Evolutionary conservation across 92 coral and sea anemone species (phyloP).

Genomic region (Actinostola sp.): DNA sequence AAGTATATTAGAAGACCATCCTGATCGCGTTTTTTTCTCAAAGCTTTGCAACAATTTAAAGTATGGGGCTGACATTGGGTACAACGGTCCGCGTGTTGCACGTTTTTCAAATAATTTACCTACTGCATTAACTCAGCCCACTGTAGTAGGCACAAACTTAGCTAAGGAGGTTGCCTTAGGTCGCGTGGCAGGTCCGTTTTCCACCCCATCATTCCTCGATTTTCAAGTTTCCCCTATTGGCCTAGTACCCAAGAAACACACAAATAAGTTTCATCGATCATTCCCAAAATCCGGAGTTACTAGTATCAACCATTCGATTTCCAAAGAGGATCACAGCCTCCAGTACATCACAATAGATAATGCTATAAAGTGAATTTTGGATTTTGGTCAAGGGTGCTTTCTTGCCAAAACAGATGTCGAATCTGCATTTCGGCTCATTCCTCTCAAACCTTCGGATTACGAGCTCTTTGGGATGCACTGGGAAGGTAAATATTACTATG

Average conservation of each 20-base stretch:
- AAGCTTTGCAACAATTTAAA: neutral
- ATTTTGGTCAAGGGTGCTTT: slow-evolving; percentile 38
- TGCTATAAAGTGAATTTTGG: slow-evolving; percentile 49
- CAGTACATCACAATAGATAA: slow-evolving; percentile 59
- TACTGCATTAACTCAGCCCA: slow-evolving; percentile 31
- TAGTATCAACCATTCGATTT: slow-evolving; percentile 55
- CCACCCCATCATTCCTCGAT: slow-evolving; percentile 44
- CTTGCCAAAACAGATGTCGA: slow-evolving; percentile 68
- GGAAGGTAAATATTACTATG: slow-evolving; percentile 45
- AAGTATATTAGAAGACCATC: too few species aligned
- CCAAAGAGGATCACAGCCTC: slow-evolving; percentile 63
- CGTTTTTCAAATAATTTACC: slow-evolving; percentile 24
- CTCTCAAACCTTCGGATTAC: slow-evolving; percentile 48
- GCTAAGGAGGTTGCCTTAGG: slow-evolving; percentile 42
- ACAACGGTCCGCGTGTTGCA: slow-evolving; percentile 5
- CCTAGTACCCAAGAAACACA: slow-evolving; percentile 65
- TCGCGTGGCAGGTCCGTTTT: too few species aligned
- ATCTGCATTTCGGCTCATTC: slow-evolving; percentile 54
- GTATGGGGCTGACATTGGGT: slow-evolving; percentile 15
- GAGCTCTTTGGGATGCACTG: slow-evolving; percentile 63
- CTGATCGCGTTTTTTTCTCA: slow-evolving; percentile 1
- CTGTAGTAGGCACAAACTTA: slow-evolving; percentile 25
- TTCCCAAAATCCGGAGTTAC: slow-evolving; percentile 53
- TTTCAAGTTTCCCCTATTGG: slow-evolving; percentile 65
- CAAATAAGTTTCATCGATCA: slow-evolving; percentile 48